Conservation (phyloP, 2,113 vertebrate genomes). For the Himantopus leucocephalus region DNA sequence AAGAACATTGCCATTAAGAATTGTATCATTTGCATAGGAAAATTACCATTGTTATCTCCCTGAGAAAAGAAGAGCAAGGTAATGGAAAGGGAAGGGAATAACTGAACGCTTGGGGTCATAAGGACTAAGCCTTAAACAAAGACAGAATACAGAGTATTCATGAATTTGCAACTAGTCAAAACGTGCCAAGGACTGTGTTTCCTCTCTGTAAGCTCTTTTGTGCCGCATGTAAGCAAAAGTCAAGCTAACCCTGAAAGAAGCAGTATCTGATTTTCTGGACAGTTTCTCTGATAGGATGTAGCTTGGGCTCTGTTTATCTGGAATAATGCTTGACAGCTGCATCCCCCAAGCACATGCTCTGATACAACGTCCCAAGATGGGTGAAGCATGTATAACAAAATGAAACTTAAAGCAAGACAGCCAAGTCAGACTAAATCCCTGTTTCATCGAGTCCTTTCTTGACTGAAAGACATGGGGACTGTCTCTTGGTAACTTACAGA, state of each 20-base stretch:
- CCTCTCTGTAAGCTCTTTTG: constrained; percentile 23
- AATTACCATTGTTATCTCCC: constrained; percentile 24
- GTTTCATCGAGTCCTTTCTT: constrained; percentile 21
- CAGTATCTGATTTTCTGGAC: constrained; percentile 57
- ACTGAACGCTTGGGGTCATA: background rate
- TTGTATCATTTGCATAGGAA: background rate
- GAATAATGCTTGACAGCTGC: constrained; percentile 58
- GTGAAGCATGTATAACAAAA: constrained; percentile 49
- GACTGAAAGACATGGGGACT: background rate
- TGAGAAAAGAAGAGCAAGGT: constrained; percentile 1
- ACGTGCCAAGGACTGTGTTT: constrained; percentile 2
- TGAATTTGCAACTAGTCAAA: constrained; percentile 35
- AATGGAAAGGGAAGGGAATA: constrained; percentile 6
- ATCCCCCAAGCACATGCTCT: constrained; percentile 42
- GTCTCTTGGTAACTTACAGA: constrained; percentile 41
- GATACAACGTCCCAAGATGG: constrained; percentile 29
- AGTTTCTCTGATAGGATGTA: constrained; percentile 49
- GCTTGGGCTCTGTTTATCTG: constrained; percentile 52
- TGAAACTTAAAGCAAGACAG: constrained; percentile 56
- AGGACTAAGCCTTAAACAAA: constrained; percentile 44
- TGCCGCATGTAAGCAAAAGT: constrained; percentile 25
- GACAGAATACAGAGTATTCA: constrained; percentile 27
- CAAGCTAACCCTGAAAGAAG: constrained; percentile 22
- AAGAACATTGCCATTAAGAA: background rate
- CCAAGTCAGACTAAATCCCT: constrained; percentile 35